These are phyloP conservation scores for Alligator mississippiensis DNA, from an alignment of 2,113 vertebrate genomes.

Conservation along the genomic window DNA sequence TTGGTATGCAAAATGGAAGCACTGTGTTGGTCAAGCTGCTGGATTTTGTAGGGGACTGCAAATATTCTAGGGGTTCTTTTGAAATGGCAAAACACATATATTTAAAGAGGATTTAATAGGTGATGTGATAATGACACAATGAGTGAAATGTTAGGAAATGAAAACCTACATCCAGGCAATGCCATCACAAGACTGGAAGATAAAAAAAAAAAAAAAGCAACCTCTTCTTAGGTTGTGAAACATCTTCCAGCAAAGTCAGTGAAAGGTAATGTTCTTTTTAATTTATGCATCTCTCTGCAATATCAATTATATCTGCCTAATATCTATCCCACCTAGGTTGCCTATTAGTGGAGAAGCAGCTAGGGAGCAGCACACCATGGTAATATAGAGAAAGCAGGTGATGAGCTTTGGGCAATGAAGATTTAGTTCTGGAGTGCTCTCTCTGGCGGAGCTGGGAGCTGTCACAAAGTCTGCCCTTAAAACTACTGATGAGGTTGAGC, in stretches of 20 bases:
- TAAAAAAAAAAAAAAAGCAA: background rate
- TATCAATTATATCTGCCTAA: background rate
- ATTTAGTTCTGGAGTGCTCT: background rate
- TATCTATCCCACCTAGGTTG: background rate
- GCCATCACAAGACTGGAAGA: background rate
- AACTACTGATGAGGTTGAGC: background rate
- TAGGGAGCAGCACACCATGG: background rate
- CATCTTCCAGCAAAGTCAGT: background rate
- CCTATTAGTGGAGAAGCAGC: background rate
- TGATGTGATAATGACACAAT: background rate
- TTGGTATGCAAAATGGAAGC: background rate
- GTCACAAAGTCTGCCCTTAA: background rate
- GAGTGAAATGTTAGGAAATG: background rate
- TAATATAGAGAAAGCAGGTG: background rate
- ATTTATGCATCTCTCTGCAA: background rate
- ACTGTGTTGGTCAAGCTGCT: background rate
- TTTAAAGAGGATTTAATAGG: background rate
- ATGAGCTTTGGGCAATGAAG: background rate
- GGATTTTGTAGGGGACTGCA: background rate
- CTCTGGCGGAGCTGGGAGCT: background rate
- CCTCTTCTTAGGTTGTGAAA: background rate
- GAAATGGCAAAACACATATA: conserved; percentile 10
- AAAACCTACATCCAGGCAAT: background rate
- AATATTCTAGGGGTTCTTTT: background rate
- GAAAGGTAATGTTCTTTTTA: background rate